These are phyloP conservation scores for Brachylomia viminalis DNA, from an alignment of 2,888 invertebrate genomes.

Conservation along the genomic window DNA sequence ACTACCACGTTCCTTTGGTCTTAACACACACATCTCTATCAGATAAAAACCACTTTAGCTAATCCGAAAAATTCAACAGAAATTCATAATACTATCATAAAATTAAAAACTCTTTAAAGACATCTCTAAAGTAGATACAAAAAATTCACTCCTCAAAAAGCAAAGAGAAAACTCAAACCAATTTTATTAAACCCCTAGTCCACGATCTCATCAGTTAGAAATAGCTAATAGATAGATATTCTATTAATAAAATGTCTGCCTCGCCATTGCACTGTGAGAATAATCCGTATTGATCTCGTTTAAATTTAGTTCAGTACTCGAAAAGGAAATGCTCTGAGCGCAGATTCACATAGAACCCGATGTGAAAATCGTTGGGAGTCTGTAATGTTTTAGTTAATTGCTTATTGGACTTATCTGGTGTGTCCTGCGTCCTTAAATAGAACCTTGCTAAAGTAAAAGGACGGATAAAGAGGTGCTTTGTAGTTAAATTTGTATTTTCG, in stretches of 20 bases:
- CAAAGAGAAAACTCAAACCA: not conserved
- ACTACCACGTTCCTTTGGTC: not conserved
- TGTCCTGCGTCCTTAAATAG: conserved; percentile 44
- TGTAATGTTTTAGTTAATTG: conserved; percentile 63
- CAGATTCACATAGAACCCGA: conserved; percentile 59
- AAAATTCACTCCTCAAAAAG: conserved; percentile 4
- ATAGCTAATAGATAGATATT: conserved; percentile 71
- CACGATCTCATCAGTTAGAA: conserved; percentile 46
- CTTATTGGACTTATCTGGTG: conserved; percentile 60
- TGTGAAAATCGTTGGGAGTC: conserved; percentile 57
- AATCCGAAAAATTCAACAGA: not conserved
- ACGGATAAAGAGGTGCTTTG: conserved; percentile 32
- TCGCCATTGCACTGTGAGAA: conserved; percentile 74
- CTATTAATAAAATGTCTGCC: conserved; percentile 86
- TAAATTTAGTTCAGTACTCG: conserved; percentile 79
- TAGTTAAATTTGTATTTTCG: conserved; percentile 46
- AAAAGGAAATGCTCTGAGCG: conserved; percentile 61
- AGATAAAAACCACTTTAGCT: too few relatives aligned
- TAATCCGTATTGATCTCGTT: conserved; percentile 86
- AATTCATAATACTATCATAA: conserved; percentile 6
- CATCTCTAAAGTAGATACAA: not conserved
- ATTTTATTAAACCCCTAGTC: conserved; percentile 35
- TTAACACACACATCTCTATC: not conserved
- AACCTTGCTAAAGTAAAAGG: conserved; percentile 38
- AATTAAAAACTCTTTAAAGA: conserved; percentile 17